Percentiles rank a stretch among this genome's conserved stretches.
These are phyloP conservation scores for Trachelus iudaicus DNA, from an alignment of 2,888 invertebrate genomes.

Conservation along the genomic window DNA sequence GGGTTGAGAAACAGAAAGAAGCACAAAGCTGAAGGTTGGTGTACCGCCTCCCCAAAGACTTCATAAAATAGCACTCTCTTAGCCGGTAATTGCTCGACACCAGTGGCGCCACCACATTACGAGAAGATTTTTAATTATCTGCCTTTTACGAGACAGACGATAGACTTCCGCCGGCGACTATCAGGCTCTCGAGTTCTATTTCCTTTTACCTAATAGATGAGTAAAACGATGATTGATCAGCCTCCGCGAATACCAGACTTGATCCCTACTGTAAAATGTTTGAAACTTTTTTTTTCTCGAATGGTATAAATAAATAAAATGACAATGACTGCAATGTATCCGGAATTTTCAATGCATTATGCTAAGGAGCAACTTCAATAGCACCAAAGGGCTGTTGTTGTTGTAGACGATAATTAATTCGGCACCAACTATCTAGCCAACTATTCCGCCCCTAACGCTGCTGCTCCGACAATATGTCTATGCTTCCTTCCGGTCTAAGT, in stretches of 20 bases:
- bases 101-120: neutral
- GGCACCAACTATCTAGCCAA: conserved; percentile 45
- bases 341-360: neutral
- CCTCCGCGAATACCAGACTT: neutral
- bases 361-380: neutral
- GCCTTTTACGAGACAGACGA: conserved; percentile 20
- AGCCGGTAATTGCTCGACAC: conserved; percentile 6
- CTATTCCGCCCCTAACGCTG: conserved; percentile 25
- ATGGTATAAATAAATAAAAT: neutral
- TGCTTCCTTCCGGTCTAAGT: conserved; percentile 46
- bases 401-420: conserved; percentile 43
- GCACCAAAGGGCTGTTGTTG: conserved; percentile 1
- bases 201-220: neutral
- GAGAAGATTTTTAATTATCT: conserved; percentile 8
- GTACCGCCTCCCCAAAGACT: neutral
- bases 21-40: neutral
- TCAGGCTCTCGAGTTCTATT: neutral
- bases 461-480: conserved; percentile 45
- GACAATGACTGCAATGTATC: neutral
- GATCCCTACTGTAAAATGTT: neutral
- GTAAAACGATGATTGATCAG: neutral
- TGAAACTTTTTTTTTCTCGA: neutral
- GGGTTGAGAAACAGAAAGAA: neutral
- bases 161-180: conserved; percentile 13
- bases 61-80: conserved; percentile 7